Evolutionary conservation across 2,113 vertebrate genomes (phyloP).

Genomic region (Piaya cayana): DNA sequence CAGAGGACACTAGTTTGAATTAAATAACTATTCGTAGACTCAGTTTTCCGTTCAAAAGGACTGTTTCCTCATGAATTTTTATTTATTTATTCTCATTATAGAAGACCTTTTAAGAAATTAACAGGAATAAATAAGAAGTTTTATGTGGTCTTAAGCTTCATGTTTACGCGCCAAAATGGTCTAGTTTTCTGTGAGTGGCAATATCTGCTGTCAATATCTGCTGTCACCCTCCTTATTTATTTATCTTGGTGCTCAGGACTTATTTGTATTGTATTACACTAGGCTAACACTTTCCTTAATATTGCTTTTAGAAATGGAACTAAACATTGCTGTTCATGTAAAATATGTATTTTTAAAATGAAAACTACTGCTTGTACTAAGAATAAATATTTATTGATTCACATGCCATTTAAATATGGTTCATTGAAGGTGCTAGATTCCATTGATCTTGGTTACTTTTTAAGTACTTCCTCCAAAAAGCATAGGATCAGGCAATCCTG

Average conservation of each 20-base stretch:
- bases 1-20: background rate
- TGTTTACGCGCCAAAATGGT: background rate
- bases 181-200: background rate
- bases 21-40: background rate
- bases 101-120: background rate
- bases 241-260: background rate
- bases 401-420: background rate
- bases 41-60: background rate
- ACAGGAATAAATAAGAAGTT: background rate
- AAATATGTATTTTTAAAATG: background rate
- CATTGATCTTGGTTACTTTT: no score
- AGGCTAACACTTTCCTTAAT: background rate
- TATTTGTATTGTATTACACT: background rate
- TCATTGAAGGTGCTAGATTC: background rate
- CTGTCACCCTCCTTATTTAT: background rate
- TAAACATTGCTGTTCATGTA: background rate
- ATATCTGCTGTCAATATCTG: background rate
- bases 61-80: background rate
- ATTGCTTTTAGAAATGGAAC: constrained; percentile 14
- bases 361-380: background rate
- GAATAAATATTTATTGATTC: background rate
- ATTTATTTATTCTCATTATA: background rate
- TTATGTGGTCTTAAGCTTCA: background rate
- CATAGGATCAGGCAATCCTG: no score
- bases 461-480: no score